Conservation (phyloP, 1,140 invertebrate species). For the Agrypnia vestita region DNA sequence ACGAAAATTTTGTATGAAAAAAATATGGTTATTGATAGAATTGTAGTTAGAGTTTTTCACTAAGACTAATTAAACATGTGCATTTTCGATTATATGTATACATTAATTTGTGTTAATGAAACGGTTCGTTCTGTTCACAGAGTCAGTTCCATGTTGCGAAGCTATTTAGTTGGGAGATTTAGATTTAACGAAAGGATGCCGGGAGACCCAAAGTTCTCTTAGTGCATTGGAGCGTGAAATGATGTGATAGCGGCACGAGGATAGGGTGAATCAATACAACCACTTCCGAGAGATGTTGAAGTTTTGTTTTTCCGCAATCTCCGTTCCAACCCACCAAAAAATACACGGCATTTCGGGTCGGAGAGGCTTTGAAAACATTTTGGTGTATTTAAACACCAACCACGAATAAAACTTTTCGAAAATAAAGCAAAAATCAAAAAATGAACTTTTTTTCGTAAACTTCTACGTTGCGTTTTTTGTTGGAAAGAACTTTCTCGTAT, state of each 20-base stretch:
- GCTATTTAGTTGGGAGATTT: conserved; percentile 26
- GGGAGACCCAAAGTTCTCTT: conserved; percentile 42
- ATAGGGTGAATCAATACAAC: conserved; percentile 49
- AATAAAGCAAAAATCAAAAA: too few species aligned
- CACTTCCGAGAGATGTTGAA: conserved; percentile 22
- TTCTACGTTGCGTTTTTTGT: too few species aligned
- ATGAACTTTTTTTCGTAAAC: too few species aligned
- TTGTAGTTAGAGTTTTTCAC: too few species aligned
- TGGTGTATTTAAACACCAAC: too few species aligned
- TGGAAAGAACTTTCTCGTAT: too few species aligned
- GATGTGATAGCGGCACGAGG: conserved; percentile 38
- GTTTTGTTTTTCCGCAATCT: conserved; percentile 18
- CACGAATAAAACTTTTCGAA: too few species aligned
- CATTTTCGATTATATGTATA: conserved; percentile 19
- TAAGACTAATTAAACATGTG: background rate
- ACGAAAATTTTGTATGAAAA: too few species aligned
- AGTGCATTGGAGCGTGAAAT: conserved; percentile 52
- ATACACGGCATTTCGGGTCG: too few species aligned
- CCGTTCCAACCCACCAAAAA: background rate
- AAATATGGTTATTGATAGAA: too few species aligned
- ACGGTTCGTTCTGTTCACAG: conserved; percentile 15
- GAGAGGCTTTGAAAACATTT: too few species aligned
- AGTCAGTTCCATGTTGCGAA: conserved; percentile 17
- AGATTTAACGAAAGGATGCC: conserved; percentile 40
- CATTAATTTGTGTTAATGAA: conserved; percentile 32